Base-by-base conservation (phyloP, 2,113 vertebrate species). In the Austrofundulus limnaeus region DNA sequence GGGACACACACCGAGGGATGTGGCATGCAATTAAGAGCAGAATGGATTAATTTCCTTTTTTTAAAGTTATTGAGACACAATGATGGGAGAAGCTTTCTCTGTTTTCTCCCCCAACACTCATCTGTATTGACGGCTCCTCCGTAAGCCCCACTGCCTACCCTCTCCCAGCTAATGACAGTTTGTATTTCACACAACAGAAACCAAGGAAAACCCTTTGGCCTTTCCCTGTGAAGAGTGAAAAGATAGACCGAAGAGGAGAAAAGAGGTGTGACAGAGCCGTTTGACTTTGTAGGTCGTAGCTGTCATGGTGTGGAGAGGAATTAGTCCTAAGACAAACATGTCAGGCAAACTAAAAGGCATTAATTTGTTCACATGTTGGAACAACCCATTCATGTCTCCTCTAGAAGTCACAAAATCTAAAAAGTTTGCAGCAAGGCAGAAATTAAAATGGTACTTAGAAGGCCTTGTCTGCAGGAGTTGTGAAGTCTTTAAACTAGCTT, bases 21-120 rank as follows among this genome's bases (percentile, higher is more conserved):
- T 91, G 90, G 84, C 88, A 90, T 85, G 90, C 90, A 92, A 92
- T 92, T 92, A 90, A 90, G 78, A 79, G 75, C 78, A 87, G 84
- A 86, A 82, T 84, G 90, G 90, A 91, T 92, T 91, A 90, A 83
- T 87, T 89, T 88, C 85, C 84, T 90, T 86, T 90, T n/a, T 34
- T 91, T 74, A 83, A 92, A 92, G 87, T 90, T 89, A 91, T 82
- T 85, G 81, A 87, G 76, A 86, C 89, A 91, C 87, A 90, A 88
- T 89, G 82, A 85, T 77, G 67, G 72, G 42, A 74, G 74, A 80
- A 61, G 67, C 72, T 83, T 83, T 85, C 77, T 77, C 79, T 77
- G 53, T 23, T 50, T 23, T 69, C 75, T 46, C 66, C 66, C 17
- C 31, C 31, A 5, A 28, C 78, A 85, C 88, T 81, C 86, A 78